Evolutionary conservation across 2,797 vertebrate species (phyloP).

Genomic region (Enteromius mattozi): DNA sequence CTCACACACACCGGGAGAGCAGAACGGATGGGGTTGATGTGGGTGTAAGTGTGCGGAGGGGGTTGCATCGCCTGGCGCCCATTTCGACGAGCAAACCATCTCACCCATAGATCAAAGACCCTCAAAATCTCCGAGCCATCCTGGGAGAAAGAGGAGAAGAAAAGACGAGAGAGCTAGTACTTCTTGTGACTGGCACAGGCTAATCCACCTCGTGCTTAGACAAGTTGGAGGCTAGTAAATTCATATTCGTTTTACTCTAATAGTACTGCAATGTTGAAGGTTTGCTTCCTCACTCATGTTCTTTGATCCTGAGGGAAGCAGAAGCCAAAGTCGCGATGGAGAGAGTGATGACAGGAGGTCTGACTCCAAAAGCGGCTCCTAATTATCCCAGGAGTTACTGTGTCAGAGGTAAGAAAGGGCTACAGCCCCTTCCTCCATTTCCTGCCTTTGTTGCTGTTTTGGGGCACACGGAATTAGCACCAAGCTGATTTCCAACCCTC

Average conservation of each 20-base stretch:
- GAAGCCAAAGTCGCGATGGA: not conserved
- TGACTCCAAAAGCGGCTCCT: conserved; percentile 75
- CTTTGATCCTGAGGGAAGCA: conserved; percentile 19
- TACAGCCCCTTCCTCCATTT: conserved; percentile 69
- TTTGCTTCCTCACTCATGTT: conserved; percentile 2
- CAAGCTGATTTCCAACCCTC: conserved; percentile 48
- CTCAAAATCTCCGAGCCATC: conserved; percentile 61
- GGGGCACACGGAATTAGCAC: conserved; percentile 63
- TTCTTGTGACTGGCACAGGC: conserved; percentile 53
- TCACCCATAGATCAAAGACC: conserved; percentile 80
- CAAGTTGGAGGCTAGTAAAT: conserved; percentile 12
- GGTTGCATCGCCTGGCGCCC: conserved; percentile 66
- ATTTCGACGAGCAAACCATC: conserved; percentile 74
- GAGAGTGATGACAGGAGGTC: conserved; percentile 69
- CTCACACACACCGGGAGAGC: conserved; percentile 71
- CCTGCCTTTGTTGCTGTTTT: conserved; percentile 73
- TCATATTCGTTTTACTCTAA: conserved; percentile 6
- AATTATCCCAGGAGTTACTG: conserved; percentile 84
- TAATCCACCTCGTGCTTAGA: conserved; percentile 40
- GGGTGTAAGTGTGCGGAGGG: conserved; percentile 51
- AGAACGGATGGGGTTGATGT: conserved; percentile 66
- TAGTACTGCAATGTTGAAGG: not conserved
- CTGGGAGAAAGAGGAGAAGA: conserved; percentile 46
- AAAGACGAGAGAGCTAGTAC: conserved; percentile 32
- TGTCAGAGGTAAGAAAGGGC: conserved; percentile 81